Percentiles rank a stretch among this genome's conserved stretches.
These are phyloP conservation scores for Danio jaintianensis DNA, from an alignment of 2,797 vertebrate genomes.

Conservation along the genomic window DNA sequence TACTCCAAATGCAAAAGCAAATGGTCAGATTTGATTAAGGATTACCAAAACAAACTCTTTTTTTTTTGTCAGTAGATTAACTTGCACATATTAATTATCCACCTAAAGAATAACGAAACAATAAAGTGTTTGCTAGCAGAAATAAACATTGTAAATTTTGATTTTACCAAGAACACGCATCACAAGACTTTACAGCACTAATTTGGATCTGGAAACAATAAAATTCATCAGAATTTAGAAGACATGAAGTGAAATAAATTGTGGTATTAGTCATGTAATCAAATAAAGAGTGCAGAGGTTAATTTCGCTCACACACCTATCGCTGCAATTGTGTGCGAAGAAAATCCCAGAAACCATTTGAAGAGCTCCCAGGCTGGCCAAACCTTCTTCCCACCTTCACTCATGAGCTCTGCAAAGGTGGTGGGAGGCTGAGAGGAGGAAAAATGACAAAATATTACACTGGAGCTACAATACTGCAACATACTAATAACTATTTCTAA, in stretches of 20 bases:
- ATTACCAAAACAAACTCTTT: no score
- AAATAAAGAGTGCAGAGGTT: neutral
- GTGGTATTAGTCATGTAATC: neutral
- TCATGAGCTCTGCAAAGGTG: constrained; percentile 79
- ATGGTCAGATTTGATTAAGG: no score
- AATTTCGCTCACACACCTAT: constrained; percentile 78
- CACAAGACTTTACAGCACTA: neutral
- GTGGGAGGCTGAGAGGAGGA: constrained; percentile 71
- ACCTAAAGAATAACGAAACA: no score
- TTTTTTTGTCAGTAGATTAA: no score
- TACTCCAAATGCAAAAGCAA: no score
- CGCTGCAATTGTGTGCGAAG: constrained; percentile 86
- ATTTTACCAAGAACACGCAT: no score
- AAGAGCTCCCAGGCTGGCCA: constrained; percentile 89
- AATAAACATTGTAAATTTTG: no score
- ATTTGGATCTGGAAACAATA: neutral
- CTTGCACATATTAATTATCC: no score
- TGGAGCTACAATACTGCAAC: no score
- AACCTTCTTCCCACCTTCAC: constrained; percentile 77
- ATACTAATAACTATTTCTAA: no score
- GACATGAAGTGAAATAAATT: neutral
- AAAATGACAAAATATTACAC: neutral
- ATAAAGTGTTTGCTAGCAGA: no score
- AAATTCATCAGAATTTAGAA: neutral
- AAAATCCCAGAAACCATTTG: constrained; percentile 86